Percentiles rank a stretch among this genome's conserved stretches.
Evolutionary conservation across 2,113 vertebrate genomes (phyloP).

Genomic region (Hydrochoerus hydrochaeris): DNA sequence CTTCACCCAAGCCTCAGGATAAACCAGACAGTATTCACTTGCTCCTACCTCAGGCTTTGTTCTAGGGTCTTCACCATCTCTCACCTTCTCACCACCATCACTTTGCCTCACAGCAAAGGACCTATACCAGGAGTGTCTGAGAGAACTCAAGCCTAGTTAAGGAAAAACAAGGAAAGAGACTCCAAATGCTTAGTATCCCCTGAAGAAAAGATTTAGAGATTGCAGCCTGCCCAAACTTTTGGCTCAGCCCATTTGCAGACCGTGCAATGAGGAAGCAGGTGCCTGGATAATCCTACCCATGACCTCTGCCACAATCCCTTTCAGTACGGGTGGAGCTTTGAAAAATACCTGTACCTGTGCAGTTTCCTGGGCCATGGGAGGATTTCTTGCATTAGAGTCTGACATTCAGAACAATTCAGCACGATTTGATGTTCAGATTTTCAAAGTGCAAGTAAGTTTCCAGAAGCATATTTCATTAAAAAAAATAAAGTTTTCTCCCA

Average conservation of each 20-base stretch:
- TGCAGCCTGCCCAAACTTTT: background rate
- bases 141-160: background rate
- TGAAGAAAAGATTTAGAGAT: background rate
- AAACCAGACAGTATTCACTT: background rate
- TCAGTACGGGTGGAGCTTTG: background rate
- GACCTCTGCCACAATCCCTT: background rate
- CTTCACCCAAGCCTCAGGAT: background rate
- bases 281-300: background rate
- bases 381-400: background rate
- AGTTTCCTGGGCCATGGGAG: background rate
- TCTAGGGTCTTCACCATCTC: background rate
- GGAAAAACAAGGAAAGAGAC: background rate
- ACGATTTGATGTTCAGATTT: background rate
- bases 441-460: constrained; percentile 21
- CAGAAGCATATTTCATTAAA: background rate
- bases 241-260: background rate
- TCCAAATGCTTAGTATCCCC: background rate
- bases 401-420: background rate
- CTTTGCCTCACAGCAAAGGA: background rate
- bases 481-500: background rate
- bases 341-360: background rate
- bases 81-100: background rate
- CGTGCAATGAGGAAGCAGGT: background rate
- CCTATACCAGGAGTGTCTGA: background rate
- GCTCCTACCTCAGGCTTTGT: background rate